These are phyloP conservation scores for Callithrix jacchus DNA, from an alignment of 2,113 vertebrate species.

Conservation along the genomic window DNA sequence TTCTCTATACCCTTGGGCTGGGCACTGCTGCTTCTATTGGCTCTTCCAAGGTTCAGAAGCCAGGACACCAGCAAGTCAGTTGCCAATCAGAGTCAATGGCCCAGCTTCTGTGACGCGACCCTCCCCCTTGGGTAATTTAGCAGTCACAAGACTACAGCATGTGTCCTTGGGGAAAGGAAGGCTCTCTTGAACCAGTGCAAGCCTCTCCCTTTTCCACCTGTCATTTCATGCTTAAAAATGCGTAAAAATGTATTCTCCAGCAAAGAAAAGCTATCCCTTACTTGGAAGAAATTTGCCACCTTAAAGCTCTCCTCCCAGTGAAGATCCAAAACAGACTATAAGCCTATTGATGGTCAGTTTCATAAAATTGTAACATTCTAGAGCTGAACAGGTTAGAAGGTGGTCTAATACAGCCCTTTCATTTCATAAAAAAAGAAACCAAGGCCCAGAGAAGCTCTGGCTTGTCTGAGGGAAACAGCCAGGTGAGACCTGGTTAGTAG, in stretches of 20 bases:
- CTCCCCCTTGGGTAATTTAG: not conserved
- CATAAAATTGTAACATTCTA: not conserved
- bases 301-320: not conserved
- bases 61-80: not conserved
- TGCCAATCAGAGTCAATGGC: not conserved
- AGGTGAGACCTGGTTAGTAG: not conserved
- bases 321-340: not conserved
- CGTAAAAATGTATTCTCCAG: not conserved
- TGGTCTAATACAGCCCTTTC: not conserved
- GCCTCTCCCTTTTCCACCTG: not conserved
- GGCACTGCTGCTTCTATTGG: not conserved
- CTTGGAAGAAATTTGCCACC: not conserved
- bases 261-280: not conserved
- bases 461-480: not conserved
- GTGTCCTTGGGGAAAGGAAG: not conserved
- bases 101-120: not conserved
- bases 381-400: not conserved
- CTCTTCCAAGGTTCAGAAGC: not conserved
- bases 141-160: not conserved
- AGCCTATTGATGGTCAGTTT: not conserved
- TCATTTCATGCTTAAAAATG: too few species aligned
- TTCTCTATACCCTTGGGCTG: not conserved
- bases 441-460: not conserved
- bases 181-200: not conserved
- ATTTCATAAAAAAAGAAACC: not conserved